Evolutionary conservation across 2,888 invertebrate species (phyloP), one percentile per base, ranked within the genome.

Genomic region (Ceramica pisi): DNA sequence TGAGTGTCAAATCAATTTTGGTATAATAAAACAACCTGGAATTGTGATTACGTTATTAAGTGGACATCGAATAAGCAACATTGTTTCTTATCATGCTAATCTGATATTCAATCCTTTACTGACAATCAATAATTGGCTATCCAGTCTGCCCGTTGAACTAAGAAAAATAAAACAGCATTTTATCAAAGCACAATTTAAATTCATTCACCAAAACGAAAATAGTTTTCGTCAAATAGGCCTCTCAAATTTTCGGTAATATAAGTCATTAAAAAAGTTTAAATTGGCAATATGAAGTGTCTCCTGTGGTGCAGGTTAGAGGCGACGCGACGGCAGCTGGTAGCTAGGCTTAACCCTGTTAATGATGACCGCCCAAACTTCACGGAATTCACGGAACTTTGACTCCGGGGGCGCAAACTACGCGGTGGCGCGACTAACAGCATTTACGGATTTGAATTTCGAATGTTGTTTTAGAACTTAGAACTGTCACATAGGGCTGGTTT

Each of bases 221-320:
- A 86, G 79, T 79, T 82, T 65, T 38, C 31, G n/a, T 62, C 41
- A 63, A 73, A 77, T 75, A 56, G 66, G 55, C 71, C 65, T 62
- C 70, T 65, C 44, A 75, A 74, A 75, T 84, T 85, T 79, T 78
- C 50, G 76, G 67, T 83, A 74, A 85, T 85, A 75, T 65, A 59
- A 80, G 75, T 84, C 76, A 80, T 86, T 86, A 56, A 84, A 84
- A 85, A 85, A 84, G 79, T 85, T 86, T 84, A 86, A 85, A 86
- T 85, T 85, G 85, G 75, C 78, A 84, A 85, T 81, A 86, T 86
- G 76, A 75, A 82, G 77, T 66, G 73, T 63, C 71, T 66, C 55
- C 64, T 51, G 71, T 75, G 84, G 77, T 74, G 35, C 79, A 86
- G 71, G 77, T 69, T 48, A 61, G 51, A 74, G 60, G 80, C 78